Conservation (phyloP, 2,113 vertebrate species). For the Panthera tigris region DNA sequence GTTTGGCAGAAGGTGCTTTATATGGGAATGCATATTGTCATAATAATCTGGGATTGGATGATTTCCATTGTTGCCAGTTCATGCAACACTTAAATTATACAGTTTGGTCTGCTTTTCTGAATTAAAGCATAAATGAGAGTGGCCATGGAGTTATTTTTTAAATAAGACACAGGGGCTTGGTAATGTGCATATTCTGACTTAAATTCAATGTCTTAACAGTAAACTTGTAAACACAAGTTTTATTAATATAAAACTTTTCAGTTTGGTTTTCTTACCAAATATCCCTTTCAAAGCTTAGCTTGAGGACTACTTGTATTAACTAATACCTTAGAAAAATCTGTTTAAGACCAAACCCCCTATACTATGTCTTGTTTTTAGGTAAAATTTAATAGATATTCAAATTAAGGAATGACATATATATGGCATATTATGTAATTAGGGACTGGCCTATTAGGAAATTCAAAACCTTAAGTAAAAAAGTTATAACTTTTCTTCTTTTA, state of each 20-base stretch:
- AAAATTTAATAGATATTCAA: not conserved
- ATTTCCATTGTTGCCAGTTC: not conserved
- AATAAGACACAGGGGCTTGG: not conserved
- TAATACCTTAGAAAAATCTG: not conserved
- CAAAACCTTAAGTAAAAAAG: not conserved
- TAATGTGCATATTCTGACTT: not conserved
- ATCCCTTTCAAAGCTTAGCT: not conserved
- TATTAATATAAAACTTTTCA: not conserved
- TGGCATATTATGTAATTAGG: not conserved
- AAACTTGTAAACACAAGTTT: not conserved
- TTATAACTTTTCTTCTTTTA: not conserved
- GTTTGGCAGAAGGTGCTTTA: conserved; percentile 50
- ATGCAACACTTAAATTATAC: not conserved
- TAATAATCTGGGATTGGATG: not conserved
- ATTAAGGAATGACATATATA: not conserved
- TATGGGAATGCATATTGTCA: not conserved
- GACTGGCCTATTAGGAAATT: not conserved
- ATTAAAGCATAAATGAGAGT: not conserved
- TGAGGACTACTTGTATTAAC: not conserved
- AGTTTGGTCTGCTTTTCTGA: not conserved
- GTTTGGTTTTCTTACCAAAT: not conserved
- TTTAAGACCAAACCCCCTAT: not conserved
- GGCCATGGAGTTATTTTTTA: not conserved
- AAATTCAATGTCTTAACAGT: not conserved
- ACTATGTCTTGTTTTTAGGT: not conserved